Conservation (phyloP, 2,113 vertebrate species). For the Narcine bancroftii region DNA sequence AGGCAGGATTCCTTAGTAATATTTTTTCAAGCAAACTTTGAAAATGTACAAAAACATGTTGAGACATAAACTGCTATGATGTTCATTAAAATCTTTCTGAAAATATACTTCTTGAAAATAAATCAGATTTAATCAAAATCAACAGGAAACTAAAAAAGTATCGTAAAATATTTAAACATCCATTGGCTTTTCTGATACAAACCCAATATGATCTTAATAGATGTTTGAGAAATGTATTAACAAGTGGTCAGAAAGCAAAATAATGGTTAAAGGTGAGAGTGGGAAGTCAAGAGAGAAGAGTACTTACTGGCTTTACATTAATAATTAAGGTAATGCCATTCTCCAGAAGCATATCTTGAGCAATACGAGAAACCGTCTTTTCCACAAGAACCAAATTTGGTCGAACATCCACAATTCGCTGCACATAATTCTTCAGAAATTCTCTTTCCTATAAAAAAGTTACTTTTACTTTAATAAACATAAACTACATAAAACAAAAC, state of each 20-base stretch:
- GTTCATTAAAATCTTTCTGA: not conserved
- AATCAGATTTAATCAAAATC: not conserved
- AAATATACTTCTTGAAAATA: not conserved
- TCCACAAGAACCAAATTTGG: conserved; percentile 92
- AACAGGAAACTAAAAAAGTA: not conserved
- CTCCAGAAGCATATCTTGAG: conserved; percentile 93
- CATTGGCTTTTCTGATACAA: not conserved
- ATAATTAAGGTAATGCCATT: conserved; percentile 93
- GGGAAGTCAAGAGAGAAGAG: not conserved
- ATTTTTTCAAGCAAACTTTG: not conserved
- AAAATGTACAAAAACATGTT: not conserved
- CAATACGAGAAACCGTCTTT: conserved; percentile 94
- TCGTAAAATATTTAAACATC: not conserved
- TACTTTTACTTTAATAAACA: not conserved
- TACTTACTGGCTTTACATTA: conserved; percentile 89
- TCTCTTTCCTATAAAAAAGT: conserved; percentile 72
- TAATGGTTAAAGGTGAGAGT: not conserved
- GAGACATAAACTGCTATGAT: not conserved
- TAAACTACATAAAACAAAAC: not conserved
- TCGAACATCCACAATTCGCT: conserved; percentile 87
- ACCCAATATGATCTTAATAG: not conserved
- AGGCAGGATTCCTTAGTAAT: not conserved
- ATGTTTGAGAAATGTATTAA: not conserved
- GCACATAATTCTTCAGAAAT: conserved; percentile 95
- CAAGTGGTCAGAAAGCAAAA: not conserved